Percentiles rank a stretch among this genome's conserved stretches.
Evolutionary conservation across 2,888 invertebrate species (phyloP).

Genomic region (Sarcophaga variegata): DNA sequence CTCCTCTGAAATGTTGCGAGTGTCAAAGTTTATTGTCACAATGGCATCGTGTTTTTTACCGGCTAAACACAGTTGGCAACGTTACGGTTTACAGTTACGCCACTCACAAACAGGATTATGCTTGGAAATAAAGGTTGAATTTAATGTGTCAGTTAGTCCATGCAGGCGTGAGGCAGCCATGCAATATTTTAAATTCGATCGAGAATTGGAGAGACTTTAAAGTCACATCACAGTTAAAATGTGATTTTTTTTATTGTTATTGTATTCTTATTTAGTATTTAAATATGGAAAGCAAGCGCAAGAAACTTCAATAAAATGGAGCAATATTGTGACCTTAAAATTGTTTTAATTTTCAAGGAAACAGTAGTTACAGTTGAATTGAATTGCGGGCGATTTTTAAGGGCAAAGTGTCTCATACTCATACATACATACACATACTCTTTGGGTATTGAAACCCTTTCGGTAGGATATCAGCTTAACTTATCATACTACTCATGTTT

Average conservation of each 20-base stretch:
- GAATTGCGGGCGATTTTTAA: too few species aligned
- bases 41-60: constrained; percentile 14
- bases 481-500: too few species aligned
- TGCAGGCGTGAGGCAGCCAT: constrained; percentile 77
- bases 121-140: constrained; percentile 77
- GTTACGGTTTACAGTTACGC: constrained; percentile 76
- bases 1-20: neutral
- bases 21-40: neutral
- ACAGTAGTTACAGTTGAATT: too few species aligned
- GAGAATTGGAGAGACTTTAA: constrained; percentile 76
- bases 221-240: too few species aligned
- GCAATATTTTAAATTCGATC: constrained; percentile 80
- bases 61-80: constrained; percentile 76
- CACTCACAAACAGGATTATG: constrained; percentile 77
- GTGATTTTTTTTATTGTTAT: too few species aligned
- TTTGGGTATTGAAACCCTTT: too few species aligned
- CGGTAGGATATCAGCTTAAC: too few species aligned
- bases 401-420: too few species aligned
- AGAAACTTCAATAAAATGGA: neutral
- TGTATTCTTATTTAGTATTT: too few species aligned
- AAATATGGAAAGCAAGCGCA: neutral
- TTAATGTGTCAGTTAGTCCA: constrained; percentile 74
- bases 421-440: too few species aligned
- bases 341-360: too few species aligned
- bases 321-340: neutral